A percentile compares a stretch with the other conserved stretches of the same genome.
Conservation (phyloP, 64 coral and sea anemone species). For the Orbicella faveolata region DNA sequence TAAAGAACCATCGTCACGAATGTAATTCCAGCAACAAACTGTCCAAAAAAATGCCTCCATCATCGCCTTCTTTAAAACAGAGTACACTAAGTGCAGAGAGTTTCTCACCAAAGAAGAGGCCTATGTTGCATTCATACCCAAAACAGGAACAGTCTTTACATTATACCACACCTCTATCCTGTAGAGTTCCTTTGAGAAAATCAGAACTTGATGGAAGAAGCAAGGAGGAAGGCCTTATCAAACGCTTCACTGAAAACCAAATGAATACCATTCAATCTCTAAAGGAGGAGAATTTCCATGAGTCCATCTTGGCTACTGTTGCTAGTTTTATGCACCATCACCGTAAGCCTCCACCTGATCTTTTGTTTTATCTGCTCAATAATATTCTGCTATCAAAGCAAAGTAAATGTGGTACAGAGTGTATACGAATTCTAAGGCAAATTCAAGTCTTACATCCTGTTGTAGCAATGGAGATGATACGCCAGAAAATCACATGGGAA, state of each 20-base stretch:
- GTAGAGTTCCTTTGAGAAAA: not conserved
- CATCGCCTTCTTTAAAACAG: constrained; percentile 4
- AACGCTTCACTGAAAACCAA: constrained; percentile 48
- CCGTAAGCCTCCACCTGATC: constrained; percentile 37
- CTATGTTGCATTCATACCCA: not conserved
- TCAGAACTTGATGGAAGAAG: not conserved
- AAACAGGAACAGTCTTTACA: not conserved
- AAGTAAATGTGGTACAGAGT: constrained; percentile 4
- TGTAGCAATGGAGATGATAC: not conserved
- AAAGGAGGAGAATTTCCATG: constrained; percentile 48
- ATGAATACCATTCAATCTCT: constrained; percentile 52
- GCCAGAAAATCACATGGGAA: constrained; percentile 23
- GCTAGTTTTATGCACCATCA: constrained; percentile 20
- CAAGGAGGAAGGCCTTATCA: not conserved
- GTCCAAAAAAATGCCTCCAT: not conserved
- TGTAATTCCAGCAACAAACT: not conserved
- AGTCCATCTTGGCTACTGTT: constrained; percentile 15
- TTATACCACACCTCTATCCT: not conserved
- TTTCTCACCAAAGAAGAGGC: constrained; percentile 11
- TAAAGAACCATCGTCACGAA: not conserved
- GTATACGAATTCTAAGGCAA: not conserved
- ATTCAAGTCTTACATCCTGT: constrained; percentile 24
- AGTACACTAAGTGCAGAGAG: not conserved
- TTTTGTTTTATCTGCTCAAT: constrained; percentile 47
- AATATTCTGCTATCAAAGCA: constrained; percentile 46